These are phyloP conservation scores for Rattus norvegicus DNA, from an alignment of 2,113 vertebrate species.

Conservation along the genomic window DNA sequence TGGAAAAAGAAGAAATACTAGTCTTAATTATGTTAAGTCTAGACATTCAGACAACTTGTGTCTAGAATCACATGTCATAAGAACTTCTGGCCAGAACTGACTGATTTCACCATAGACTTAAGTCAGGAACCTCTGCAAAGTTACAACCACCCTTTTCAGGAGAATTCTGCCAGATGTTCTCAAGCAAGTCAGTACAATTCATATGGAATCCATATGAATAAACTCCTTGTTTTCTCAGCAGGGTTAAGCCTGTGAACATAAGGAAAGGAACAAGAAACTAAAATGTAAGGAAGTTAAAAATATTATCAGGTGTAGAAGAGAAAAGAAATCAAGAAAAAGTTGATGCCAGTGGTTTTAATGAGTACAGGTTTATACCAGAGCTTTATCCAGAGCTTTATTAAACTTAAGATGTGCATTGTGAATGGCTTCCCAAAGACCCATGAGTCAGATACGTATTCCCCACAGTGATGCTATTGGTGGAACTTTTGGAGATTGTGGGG, in stretches of 20 bases:
- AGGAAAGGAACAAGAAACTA: not conserved
- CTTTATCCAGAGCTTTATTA: not conserved
- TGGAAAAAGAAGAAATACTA: not conserved
- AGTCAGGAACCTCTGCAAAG: not conserved
- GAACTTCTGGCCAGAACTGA: not conserved
- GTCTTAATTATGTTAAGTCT: not conserved
- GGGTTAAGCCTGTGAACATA: not conserved
- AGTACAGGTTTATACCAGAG: not conserved
- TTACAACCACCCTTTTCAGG: not conserved
- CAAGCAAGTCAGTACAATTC: not conserved
- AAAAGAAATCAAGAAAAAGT: not conserved
- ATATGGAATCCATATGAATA: not conserved
- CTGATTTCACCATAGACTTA: slow-evolving; percentile 6
- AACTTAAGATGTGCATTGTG: not conserved
- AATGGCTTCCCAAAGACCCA: not conserved
- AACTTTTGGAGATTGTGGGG: not conserved
- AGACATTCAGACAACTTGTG: not conserved
- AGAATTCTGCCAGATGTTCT: slow-evolving; percentile 41
- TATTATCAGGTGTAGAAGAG: not conserved
- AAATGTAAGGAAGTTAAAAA: not conserved
- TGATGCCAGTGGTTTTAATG: not conserved
- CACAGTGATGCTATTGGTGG: too few species aligned
- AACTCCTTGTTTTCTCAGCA: not conserved
- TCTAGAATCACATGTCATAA: not conserved
- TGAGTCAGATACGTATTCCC: not conserved